phyloP scores from a whole-genome alignment of 35 echinoderm and acorn worm genomes.

The Apostichopus californicus region DNA sequence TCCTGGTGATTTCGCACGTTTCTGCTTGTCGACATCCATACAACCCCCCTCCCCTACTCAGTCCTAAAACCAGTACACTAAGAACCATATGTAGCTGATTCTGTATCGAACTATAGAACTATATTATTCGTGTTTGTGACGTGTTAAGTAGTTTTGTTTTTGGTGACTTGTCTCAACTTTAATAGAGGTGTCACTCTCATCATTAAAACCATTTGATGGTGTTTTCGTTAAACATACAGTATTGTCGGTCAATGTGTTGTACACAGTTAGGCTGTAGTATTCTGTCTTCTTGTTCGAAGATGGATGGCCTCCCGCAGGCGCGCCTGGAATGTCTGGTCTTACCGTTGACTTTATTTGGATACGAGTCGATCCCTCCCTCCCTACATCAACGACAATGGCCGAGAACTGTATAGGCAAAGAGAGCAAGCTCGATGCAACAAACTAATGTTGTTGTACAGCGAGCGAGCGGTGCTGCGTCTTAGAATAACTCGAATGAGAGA shows the following conservation, averaged over 20 bases:
- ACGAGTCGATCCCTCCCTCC: conserved; percentile 3
- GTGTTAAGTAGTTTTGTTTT: neutral
- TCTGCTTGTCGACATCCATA: no score
- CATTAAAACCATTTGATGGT: conserved; percentile 15
- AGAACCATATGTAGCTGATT: no score
- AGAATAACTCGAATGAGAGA: no score
- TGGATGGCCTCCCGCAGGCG: conserved; percentile 45
- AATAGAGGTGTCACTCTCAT: conserved; percentile 23
- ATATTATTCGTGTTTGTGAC: neutral
- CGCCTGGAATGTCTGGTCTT: conserved; percentile 35
- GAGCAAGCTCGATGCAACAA: neutral
- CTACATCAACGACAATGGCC: neutral
- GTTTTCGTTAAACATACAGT: conserved; percentile 41
- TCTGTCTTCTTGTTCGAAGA: neutral
- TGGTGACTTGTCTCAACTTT: conserved; percentile 24
- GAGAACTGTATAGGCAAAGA: neutral
- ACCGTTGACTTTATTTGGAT: conserved; percentile 58
- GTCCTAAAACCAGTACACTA: neutral
- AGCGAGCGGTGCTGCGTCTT: no score
- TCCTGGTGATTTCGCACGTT: no score
- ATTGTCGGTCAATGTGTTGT: neutral
- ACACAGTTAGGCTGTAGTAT: neutral
- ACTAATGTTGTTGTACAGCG: no score
- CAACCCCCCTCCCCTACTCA: neutral
- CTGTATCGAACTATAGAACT: no score